These are phyloP conservation scores for Endotricha flammealis DNA, from an alignment of 2,888 invertebrate species.

Conservation along the genomic window DNA sequence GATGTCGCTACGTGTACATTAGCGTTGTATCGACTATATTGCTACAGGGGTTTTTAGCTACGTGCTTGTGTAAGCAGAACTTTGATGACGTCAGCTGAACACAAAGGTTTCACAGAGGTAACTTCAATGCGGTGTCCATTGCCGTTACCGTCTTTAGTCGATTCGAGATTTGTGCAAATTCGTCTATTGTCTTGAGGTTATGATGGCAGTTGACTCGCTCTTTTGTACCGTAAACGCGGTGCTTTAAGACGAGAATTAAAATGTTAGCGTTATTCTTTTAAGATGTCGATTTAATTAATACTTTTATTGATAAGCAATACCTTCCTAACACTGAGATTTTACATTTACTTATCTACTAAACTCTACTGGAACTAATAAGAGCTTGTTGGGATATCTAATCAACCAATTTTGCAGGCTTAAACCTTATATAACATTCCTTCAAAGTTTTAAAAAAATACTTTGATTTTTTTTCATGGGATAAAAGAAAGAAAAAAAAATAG, in stretches of 20 bases:
- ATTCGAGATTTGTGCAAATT: conserved; percentile 6
- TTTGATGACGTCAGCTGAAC: conserved; percentile 30
- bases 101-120: conserved; percentile 20
- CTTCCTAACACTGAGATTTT: too few relatives aligned
- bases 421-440: too few relatives aligned
- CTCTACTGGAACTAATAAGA: too few relatives aligned
- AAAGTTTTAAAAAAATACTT: too few relatives aligned
- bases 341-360: too few relatives aligned
- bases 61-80: conserved; percentile 15
- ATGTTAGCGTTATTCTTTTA: neutral
- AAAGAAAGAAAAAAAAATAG: too few relatives aligned
- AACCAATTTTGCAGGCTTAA: too few relatives aligned
- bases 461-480: too few relatives aligned
- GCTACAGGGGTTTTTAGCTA: conserved; percentile 4
- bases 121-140: neutral
- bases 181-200: conserved; percentile 2
- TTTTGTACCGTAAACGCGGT: conserved; percentile 2
- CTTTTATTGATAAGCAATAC: too few relatives aligned
- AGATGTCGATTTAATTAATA: too few relatives aligned
- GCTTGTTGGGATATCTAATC: too few relatives aligned
- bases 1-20: conserved; percentile 11
- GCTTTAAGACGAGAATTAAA: neutral
- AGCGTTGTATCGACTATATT: conserved; percentile 33
- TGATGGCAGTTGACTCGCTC: neutral
- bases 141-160: neutral